Conservation (phyloP, 2,113 vertebrate species). For the Hypanus sabinus region DNA sequence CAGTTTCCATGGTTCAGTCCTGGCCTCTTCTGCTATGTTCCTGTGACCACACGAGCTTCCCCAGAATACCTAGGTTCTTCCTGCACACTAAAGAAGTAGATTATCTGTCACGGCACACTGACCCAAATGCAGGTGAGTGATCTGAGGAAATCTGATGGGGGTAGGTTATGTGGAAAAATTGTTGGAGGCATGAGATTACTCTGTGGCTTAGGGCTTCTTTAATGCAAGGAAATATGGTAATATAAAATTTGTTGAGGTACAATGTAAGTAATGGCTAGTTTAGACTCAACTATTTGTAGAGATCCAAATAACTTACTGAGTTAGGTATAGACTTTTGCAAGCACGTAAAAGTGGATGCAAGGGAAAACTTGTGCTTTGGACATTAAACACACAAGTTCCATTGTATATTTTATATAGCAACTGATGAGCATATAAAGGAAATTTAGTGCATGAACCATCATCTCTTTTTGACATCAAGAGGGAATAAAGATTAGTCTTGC, state of each 20-base stretch:
- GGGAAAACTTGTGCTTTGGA: background rate
- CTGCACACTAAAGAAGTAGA: too few relatives aligned
- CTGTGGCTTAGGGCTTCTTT: too few relatives aligned
- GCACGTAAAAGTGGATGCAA: background rate
- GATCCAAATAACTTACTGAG: background rate
- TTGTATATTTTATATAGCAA: background rate
- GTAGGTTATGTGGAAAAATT: too few relatives aligned
- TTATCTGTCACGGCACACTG: too few relatives aligned
- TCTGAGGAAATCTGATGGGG: too few relatives aligned
- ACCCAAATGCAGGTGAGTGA: too few relatives aligned
- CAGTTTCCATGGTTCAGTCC: background rate
- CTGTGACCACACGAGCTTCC: too few relatives aligned
- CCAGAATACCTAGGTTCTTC: too few relatives aligned
- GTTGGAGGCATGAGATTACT: too few relatives aligned
- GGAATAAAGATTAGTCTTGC: background rate
- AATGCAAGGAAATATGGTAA: too few relatives aligned
- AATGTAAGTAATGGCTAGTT: background rate
- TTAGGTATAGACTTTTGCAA: background rate
- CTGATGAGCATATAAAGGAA: background rate
- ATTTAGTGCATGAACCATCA: background rate
- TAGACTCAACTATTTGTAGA: background rate
- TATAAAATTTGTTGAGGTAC: too few relatives aligned
- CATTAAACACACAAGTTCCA: background rate
- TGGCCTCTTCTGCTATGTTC: too few relatives aligned
- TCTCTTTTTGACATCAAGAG: background rate